Evolutionary conservation across 2,797 vertebrate species (phyloP), one percentile per base, ranked within the genome.

Genomic region (Sebastes aleutianus): DNA sequence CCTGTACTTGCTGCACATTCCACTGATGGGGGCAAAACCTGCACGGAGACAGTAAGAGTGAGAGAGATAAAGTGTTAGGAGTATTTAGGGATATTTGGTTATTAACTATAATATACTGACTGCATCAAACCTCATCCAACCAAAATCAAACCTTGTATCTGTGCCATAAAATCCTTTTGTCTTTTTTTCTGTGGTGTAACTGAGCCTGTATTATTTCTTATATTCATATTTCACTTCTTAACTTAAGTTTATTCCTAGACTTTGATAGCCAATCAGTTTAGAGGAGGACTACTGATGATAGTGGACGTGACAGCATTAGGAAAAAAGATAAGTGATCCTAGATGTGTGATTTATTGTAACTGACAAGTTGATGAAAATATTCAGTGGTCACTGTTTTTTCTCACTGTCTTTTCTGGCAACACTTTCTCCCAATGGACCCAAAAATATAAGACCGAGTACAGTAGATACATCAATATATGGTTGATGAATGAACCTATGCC

Each of bases 11-110:
- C 97, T 99, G 92, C 99, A 99, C 99, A 99, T 99, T 8, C 99
- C 99, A 83, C 98, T 99, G 92, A 99, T 99, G 2, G 99, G 99
- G 27, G 99, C 99, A 84, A 99, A 99, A 73, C 99, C 99, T 99
- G 88, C 22, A 82, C 4, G 64, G 27, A 80, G 22, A 74, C 32
- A 64, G 20, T 0, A 27, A 36, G 9, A 50, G 8, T 7, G 18
- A 67, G 20, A 64, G 1, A 27, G 0, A 36, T 61, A 16, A 39
- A 13, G 16, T 53, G 7, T 56, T 7, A 10, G 31, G 64, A 39
- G 13, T 56, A 4, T n/a, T 0, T 22, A 22, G n/a, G 53, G 53
- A 54, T 54, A 54, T 54, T 54, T 54, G 53, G 20, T 54, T 54
- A 54, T 54, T 22, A 54, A 54, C n/a, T 10, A n/a, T 54, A 53